Conservation (phyloP, 2,888 invertebrate species). For the Polydrusus pterygomalis region DNA sequence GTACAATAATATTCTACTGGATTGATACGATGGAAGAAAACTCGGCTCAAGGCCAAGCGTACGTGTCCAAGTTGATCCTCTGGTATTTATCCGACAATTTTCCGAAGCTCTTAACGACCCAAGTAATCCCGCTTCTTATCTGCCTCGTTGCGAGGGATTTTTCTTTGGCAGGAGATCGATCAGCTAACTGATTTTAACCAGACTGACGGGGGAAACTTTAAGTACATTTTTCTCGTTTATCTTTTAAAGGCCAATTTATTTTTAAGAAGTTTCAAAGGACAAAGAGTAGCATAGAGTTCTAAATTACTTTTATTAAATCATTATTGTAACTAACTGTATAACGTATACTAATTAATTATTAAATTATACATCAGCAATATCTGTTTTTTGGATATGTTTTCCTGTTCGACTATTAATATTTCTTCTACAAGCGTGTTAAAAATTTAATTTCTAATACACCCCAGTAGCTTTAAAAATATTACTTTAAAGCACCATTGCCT, state of each 20-base stretch:
- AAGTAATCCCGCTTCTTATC: conserved; percentile 65
- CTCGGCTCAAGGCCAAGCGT: conserved; percentile 60
- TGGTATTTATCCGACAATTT: conserved; percentile 68
- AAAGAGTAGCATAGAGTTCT: too few species aligned
- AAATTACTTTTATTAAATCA: too few species aligned
- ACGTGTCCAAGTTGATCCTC: conserved; percentile 68
- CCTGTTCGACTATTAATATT: too few species aligned
- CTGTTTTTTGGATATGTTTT: too few species aligned
- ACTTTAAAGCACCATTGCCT: too few species aligned
- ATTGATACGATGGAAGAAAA: conserved; percentile 18
- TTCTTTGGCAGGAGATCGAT: conserved; percentile 50
- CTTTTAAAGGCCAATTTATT: conserved; percentile 5
- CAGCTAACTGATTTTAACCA: conserved; percentile 51
- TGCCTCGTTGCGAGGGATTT: conserved; percentile 50
- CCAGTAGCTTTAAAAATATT: too few species aligned
- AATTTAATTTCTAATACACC: too few species aligned
- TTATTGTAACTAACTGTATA: too few species aligned
- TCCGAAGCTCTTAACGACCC: conserved; percentile 69
- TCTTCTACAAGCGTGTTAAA: too few species aligned
- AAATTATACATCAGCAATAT: too few species aligned
- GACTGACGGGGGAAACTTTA: conserved; percentile 45
- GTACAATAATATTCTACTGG: neutral
- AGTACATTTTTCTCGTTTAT: conserved; percentile 26
- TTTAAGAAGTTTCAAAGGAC: neutral
- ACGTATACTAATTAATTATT: too few species aligned